Evolutionary conservation across 2,113 vertebrate genomes (phyloP).

Genomic region (Hippocampus comes): DNA sequence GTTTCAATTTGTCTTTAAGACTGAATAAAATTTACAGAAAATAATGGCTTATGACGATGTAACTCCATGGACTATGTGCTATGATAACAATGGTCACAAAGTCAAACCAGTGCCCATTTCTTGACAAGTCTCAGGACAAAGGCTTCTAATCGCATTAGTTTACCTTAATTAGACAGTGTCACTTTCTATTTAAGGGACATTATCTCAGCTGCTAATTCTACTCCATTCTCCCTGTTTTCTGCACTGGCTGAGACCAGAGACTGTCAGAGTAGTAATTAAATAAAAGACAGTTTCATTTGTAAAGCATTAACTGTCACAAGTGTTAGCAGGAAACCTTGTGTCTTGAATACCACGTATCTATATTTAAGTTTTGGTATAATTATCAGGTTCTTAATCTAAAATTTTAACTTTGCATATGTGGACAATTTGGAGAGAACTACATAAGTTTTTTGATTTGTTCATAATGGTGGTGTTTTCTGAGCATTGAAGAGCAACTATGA

Average conservation of each 20-base stretch:
- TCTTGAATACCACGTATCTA: background rate
- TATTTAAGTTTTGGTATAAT: background rate
- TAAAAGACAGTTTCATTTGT: slow-evolving; percentile 48
- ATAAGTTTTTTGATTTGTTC: background rate
- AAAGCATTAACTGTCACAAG: slow-evolving; percentile 38
- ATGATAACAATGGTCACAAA: slow-evolving; percentile 27
- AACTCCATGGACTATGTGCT: slow-evolving; percentile 27
- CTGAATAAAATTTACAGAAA: background rate
- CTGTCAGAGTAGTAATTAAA: slow-evolving; percentile 47
- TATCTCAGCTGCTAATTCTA: slow-evolving; percentile 40
- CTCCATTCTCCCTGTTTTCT: slow-evolving; percentile 28
- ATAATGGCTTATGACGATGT: slow-evolving; percentile 7
- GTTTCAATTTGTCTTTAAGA: background rate
- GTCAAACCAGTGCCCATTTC: slow-evolving; percentile 16
- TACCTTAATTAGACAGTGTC: slow-evolving; percentile 63
- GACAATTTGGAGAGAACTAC: background rate
- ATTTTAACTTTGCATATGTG: too few species aligned
- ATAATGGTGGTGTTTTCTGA: background rate
- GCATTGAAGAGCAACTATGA: slow-evolving; percentile 20
- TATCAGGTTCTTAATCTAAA: background rate
- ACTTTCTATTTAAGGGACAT: slow-evolving; percentile 60
- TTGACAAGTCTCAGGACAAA: slow-evolving; percentile 32
- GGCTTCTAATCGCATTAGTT: slow-evolving; percentile 58
- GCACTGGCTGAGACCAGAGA: slow-evolving; percentile 33
- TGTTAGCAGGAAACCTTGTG: slow-evolving; percentile 3